Percentiles rank a stretch among this genome's conserved stretches.
Evolutionary conservation across 2,797 vertebrate species (phyloP).

Genomic region (Cacajao melanocephalus): DNA sequence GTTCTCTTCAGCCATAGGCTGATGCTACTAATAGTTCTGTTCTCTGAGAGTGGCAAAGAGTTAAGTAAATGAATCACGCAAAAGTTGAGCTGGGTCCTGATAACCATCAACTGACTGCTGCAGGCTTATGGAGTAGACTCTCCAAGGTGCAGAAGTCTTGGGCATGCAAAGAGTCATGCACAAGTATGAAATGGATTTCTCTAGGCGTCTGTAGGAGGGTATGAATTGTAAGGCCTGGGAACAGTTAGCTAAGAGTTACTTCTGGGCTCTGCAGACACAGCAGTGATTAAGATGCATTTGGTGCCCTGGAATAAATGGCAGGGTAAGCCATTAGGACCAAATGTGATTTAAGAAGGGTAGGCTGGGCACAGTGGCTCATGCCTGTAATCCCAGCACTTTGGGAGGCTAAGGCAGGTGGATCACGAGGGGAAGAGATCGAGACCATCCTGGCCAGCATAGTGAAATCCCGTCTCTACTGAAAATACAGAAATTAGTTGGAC

Average conservation of each 20-base stretch:
- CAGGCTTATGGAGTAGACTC: background rate
- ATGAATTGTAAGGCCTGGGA: background rate
- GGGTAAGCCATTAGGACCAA: background rate
- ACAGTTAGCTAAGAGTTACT: background rate
- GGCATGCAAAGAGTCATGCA: background rate
- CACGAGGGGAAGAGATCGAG: background rate
- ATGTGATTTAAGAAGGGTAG: background rate
- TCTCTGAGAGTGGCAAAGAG: background rate
- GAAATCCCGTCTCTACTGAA: background rate
- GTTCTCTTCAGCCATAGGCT: background rate
- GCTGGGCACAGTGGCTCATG: accelerated
- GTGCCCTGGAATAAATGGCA: background rate
- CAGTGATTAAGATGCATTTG: background rate
- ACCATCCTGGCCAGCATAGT: background rate
- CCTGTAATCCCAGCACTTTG: background rate
- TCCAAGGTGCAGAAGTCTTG: background rate
- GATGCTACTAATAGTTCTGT: background rate
- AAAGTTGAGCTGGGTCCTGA: background rate
- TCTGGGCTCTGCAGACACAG: background rate
- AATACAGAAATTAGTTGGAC: background rate
- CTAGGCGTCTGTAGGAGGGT: background rate
- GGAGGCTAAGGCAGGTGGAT: background rate
- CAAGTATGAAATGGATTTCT: background rate
- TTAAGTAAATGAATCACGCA: background rate
- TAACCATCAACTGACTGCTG: background rate